Evolutionary conservation across 2,797 vertebrate species (phyloP), one percentile per base, ranked within the genome.

Genomic region (Peromyscus nudipes): DNA sequence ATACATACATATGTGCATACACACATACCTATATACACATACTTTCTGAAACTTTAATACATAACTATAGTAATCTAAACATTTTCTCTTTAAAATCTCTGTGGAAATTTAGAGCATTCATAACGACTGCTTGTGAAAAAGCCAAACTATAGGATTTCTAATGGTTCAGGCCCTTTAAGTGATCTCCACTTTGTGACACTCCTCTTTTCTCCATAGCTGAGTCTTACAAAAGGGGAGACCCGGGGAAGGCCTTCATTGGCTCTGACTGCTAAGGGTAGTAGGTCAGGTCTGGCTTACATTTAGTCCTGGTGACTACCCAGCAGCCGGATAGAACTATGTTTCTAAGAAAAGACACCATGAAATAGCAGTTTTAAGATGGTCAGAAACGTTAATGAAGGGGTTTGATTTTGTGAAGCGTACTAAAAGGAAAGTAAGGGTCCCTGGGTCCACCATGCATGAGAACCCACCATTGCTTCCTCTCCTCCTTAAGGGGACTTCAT

Each of bases 381-480:
- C 92, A 97, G 92, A 97, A 27, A 97, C 97, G 75, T 69, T 96
- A 95, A 97, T 93, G 67, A 0, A 3, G 62, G 2, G 82, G 34
- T 96, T 97, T 67, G 27, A 96, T 95, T 96, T 95, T 49, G 55
- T 94, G 73, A 97, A 96, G 13, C 27, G 69, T 84, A 82, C 96
- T 96, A 96, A 97, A 98, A 98, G 92, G 97, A 97, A 98, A 97
- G 3, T 92, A 98, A 97, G 90, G 95, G 14, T 75, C 90, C 96
- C 97, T 85, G 8, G 69, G 92, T 94, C 88, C 81, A 84, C 93
- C 92, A 81, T 96, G 71, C 93, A 96, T 83, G 76, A 96, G 88
- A 98, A 96, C 80, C 98, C 96, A 92, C 14, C 92, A 43, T 93
- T 81, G 93, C 89, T 55, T 90, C 79, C 57, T 92, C 93, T 60